phyloP scores from a whole-genome alignment of 64 coral and sea anemone species.

The Cladopsammia gracilis region DNA sequence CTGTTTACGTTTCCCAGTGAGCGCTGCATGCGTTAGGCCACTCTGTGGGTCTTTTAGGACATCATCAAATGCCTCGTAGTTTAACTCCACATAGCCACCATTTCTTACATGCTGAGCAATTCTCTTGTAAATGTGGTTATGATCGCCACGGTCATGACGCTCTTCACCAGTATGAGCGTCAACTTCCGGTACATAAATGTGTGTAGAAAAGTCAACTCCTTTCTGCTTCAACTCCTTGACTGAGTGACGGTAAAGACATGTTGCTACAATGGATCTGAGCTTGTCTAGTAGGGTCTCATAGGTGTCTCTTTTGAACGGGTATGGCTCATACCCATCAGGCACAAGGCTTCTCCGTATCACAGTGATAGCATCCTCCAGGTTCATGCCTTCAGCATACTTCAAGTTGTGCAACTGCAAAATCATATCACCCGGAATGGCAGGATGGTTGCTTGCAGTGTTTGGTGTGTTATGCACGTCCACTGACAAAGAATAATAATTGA shows the following conservation, averaged over 20 bases:
- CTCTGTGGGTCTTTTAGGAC: constrained; percentile 38
- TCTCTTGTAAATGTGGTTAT: constrained; percentile 71
- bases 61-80: constrained; percentile 67
- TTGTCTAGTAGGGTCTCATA: constrained; percentile 42
- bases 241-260: constrained; percentile 13
- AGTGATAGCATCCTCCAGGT: constrained; percentile 36
- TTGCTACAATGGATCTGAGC: constrained; percentile 17
- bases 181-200: constrained; percentile 65
- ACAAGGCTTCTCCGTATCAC: constrained; percentile 39
- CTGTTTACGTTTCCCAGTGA: constrained; percentile 56
- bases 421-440: constrained; percentile 21
- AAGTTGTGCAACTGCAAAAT: constrained; percentile 28
- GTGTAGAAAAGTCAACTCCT: constrained; percentile 54
- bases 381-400: constrained; percentile 6
- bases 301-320: constrained; percentile 43
- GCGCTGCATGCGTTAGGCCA: constrained; percentile 63
- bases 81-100: neutral
- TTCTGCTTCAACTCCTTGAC: constrained; percentile 2
- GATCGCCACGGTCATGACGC: constrained; percentile 71
- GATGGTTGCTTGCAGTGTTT: neutral
- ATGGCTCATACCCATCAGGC: constrained; percentile 47
- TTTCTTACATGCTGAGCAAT: constrained; percentile 35
- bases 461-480: constrained; percentile 15
- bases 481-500: neutral
- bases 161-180: constrained; percentile 14